Conservation (phyloP, 2,113 vertebrate genomes). For the Bos javanicus region DNA sequence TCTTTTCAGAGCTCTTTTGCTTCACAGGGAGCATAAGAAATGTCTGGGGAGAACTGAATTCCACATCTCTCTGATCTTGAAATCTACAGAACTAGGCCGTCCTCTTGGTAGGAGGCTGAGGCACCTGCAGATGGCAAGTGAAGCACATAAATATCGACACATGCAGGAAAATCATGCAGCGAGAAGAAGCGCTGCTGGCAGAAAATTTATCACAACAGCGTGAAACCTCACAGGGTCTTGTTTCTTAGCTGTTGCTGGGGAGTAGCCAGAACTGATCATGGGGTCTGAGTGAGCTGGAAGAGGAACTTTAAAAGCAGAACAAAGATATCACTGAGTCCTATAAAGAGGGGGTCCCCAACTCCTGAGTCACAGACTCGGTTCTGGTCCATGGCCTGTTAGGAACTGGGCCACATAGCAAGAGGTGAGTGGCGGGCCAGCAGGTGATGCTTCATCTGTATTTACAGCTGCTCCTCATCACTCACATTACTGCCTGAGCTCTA, state of each 20-base stretch:
- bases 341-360: background rate
- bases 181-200: background rate
- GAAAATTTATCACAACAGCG: background rate
- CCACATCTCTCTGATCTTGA: background rate
- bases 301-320: background rate
- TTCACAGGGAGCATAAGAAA: background rate
- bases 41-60: background rate
- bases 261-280: background rate
- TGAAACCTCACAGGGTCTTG: background rate
- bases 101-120: constrained; percentile 4
- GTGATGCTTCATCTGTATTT: background rate
- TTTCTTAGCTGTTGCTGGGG: background rate
- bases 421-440: background rate
- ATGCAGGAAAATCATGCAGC: background rate
- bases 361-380: background rate
- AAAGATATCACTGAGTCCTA: background rate
- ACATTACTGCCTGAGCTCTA: background rate
- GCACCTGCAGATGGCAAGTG: background rate
- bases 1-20: background rate
- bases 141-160: background rate
- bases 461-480: background rate
- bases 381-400: background rate
- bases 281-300: background rate
- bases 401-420: background rate
- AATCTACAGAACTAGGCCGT: background rate